Percentiles rank a stretch among this genome's conserved stretches.
Evolutionary conservation across 2,888 invertebrate genomes (phyloP).

Genomic region (Quadriops clusia): DNA sequence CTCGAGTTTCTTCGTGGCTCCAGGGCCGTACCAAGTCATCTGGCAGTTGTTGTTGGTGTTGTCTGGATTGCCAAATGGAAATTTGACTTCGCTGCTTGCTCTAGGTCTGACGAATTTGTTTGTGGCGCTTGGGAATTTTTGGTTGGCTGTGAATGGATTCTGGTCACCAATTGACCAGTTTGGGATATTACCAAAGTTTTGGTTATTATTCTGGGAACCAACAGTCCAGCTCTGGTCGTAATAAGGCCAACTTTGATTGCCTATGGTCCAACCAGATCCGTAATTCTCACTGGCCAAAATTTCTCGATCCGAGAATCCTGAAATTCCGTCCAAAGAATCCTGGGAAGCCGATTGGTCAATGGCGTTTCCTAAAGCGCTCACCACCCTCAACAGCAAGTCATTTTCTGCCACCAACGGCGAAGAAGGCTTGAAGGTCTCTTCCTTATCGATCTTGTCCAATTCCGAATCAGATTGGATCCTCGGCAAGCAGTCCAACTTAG

Average conservation of each 20-base stretch:
- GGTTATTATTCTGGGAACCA: too few species aligned
- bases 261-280: constrained; percentile 39
- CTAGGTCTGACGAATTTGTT: constrained; percentile 40
- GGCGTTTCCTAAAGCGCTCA: constrained; percentile 57
- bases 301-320: constrained; percentile 62
- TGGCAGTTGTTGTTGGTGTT: constrained; percentile 35
- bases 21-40: constrained; percentile 58
- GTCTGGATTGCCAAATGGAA: constrained; percentile 32
- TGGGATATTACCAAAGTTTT: constrained; percentile 4
- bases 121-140: constrained; percentile 32
- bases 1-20: constrained; percentile 47
- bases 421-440: constrained; percentile 56
- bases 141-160: constrained; percentile 19
- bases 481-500: constrained; percentile 30
- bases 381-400: constrained; percentile 63
- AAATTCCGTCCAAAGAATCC: constrained; percentile 42
- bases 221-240: too few species aligned
- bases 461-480: constrained; percentile 71
- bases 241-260: constrained; percentile 28
- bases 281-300: constrained; percentile 55
- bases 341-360: constrained; percentile 34
- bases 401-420: constrained; percentile 56
- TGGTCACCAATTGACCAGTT: constrained; percentile 17
- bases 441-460: constrained; percentile 63
- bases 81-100: constrained; percentile 47